Percentiles rank a stretch among this genome's conserved stretches.
Conservation (phyloP, 2,113 vertebrate genomes). For the Sturnus vulgaris region DNA sequence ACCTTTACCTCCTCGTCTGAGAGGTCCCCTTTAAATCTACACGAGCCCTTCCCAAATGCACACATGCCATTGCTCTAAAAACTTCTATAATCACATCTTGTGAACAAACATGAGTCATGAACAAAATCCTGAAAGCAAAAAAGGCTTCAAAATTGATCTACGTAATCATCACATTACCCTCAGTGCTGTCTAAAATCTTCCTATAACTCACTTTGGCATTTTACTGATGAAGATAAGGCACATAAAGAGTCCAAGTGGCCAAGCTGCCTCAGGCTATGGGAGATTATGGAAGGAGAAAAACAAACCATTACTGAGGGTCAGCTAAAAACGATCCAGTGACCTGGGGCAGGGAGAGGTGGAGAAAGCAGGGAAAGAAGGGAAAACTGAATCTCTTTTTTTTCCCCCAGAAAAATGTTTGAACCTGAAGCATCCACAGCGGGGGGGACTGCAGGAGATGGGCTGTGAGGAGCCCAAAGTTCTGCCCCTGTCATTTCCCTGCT, state of each 20-base stretch:
- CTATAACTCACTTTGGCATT: background rate
- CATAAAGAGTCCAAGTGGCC: background rate
- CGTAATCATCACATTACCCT: background rate
- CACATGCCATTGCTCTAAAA: background rate
- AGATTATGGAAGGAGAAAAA: background rate
- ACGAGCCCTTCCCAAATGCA: background rate
- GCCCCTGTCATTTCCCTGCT: background rate
- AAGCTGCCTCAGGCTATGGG: background rate
- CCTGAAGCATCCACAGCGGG: background rate
- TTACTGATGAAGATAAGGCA: background rate
- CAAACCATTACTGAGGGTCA: background rate
- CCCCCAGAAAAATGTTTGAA: background rate
- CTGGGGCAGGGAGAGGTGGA: background rate
- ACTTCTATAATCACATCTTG: background rate
- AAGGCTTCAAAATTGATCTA: background rate
- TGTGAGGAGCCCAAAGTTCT: background rate
- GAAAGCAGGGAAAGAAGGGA: background rate
- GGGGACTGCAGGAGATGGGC: background rate
- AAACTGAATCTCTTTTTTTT: background rate
- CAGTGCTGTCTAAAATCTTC: background rate
- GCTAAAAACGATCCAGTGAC: background rate
- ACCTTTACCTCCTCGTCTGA: background rate
- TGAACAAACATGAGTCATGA: constrained; percentile 10
- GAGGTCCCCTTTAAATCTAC: background rate
- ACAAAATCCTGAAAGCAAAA: background rate